Percentiles rank a stretch among this genome's conserved stretches.
These are phyloP conservation scores for Pemphigus obesinymphae DNA, from an alignment of 1,140 invertebrate species.

Conservation along the genomic window DNA sequence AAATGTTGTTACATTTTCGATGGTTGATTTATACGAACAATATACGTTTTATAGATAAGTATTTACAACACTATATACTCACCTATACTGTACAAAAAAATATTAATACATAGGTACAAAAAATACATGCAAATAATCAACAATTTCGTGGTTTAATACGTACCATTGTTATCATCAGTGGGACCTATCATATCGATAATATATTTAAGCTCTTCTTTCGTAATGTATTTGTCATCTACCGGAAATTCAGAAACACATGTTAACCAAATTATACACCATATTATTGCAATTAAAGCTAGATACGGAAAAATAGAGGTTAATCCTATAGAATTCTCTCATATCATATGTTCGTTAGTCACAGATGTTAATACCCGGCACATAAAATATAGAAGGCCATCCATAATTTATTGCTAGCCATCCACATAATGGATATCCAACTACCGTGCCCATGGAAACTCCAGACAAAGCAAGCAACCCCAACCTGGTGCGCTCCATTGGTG, in stretches of 20 bases:
- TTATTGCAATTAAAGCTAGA: conserved; percentile 59
- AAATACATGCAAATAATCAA: no score
- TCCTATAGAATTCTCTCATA: not conserved
- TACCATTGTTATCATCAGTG: not conserved
- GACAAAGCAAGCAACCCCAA: conserved; percentile 74
- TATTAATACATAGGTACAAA: no score
- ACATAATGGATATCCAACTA: conserved; percentile 72
- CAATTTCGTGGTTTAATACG: no score
- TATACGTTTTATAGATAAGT: no score
- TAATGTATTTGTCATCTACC: conserved; percentile 69
- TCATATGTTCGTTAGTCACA: no score
- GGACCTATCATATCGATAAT: conserved; percentile 57
- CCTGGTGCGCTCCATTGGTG: conserved; percentile 71
- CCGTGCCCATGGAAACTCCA: conserved; percentile 76
- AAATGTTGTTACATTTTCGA: no score
- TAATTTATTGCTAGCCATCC: conserved; percentile 65
- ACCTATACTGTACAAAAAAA: no score
- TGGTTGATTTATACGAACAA: no score
- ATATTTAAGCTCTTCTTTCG: conserved; percentile 65
- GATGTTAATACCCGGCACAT: conserved; percentile 66
- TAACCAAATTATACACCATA: conserved; percentile 70
- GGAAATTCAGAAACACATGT: conserved; percentile 70
- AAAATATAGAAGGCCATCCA: conserved; percentile 85
- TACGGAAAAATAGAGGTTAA: conserved; percentile 44
- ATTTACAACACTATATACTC: no score